Evolutionary conservation across 2,113 vertebrate genomes (phyloP).

Genomic region (Ameiurus melas): DNA sequence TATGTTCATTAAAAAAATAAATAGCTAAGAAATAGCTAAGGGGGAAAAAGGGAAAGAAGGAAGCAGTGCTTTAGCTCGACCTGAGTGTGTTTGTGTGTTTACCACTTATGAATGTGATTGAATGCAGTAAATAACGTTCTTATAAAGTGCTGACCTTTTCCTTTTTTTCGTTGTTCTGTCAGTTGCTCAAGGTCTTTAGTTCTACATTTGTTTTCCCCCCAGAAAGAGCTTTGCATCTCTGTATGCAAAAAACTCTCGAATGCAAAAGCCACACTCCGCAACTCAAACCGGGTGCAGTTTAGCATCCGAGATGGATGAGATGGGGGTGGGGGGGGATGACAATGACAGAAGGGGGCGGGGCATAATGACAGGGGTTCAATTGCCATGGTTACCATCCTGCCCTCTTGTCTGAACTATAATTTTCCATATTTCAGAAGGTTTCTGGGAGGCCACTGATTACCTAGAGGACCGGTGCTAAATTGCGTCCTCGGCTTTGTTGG

Average conservation of each 20-base stretch:
- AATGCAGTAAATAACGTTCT: not conserved
- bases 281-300: constrained; percentile 49
- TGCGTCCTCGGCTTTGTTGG: constrained; percentile 61
- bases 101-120: not conserved
- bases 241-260: constrained; percentile 55
- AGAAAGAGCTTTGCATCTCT: constrained; percentile 54
- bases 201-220: constrained; percentile 13
- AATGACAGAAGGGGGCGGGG: not conserved
- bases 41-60: too few species aligned
- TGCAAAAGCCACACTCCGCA: constrained; percentile 59
- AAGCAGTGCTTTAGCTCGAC: not conserved
- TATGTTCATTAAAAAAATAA: not conserved
- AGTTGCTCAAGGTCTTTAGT: not conserved
- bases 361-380: constrained; percentile 44
- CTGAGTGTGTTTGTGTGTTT: not conserved
- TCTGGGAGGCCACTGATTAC: constrained; percentile 66
- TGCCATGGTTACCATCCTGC: constrained; percentile 70
- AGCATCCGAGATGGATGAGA: constrained; percentile 12
- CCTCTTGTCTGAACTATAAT: constrained; percentile 67
- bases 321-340: constrained; percentile 22
- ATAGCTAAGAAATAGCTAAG: not conserved
- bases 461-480: constrained; percentile 62
- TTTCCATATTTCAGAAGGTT: constrained; percentile 60
- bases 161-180: not conserved
- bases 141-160: not conserved